Evolutionary conservation across 2,797 vertebrate species (phyloP), one percentile per base, ranked within the genome.

Genomic region (Lophotriccus pileatus): DNA sequence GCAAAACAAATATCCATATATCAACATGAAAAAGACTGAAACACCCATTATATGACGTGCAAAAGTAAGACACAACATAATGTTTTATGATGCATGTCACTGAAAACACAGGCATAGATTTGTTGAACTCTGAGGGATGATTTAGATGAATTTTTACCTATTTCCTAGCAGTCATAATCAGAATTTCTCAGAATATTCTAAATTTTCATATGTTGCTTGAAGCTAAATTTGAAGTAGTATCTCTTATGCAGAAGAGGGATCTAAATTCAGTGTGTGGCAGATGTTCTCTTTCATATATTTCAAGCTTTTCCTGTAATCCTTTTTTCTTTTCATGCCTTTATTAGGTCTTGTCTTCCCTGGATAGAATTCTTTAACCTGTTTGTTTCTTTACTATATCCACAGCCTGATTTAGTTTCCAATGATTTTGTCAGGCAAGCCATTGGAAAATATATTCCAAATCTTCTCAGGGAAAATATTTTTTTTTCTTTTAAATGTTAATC

Each of bases 251-350:
- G 46, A 59, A 79, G 28, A 22, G 2, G 21, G 56, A 55, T 34
- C 67, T 59, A 89, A 87, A 92, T 60, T 90, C 78, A 70, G 28
- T 34, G 28, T n/a, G 47, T 87, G 25, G 34, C 83, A 80, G 25
- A 41, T 74, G 25, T n/a, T 24, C 6, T 67, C 25, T 87, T 87
- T 83, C 27, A 46, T 21, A 13, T 36, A 43, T 87, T 92, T 91
- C 53, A 89, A 67, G n/a, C 7, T 46, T 83, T 91, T 43, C 30
- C 6, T 77, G 3, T 67, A 92, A 69, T 52, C 0, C 0, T 63
- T 72, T 89, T 59, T 78, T 44, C 1, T n/a, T 80, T 75, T 52
- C 22, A 20, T 79, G 56, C 4, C 8, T 73, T 85, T 74, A 56
- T 83, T 66, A 87, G 14, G 41, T 55, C 19, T 36, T 55, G 62